Base-by-base conservation (phyloP, 2,888 invertebrate genomes). In the Falcaria lacertinaria region DNA sequence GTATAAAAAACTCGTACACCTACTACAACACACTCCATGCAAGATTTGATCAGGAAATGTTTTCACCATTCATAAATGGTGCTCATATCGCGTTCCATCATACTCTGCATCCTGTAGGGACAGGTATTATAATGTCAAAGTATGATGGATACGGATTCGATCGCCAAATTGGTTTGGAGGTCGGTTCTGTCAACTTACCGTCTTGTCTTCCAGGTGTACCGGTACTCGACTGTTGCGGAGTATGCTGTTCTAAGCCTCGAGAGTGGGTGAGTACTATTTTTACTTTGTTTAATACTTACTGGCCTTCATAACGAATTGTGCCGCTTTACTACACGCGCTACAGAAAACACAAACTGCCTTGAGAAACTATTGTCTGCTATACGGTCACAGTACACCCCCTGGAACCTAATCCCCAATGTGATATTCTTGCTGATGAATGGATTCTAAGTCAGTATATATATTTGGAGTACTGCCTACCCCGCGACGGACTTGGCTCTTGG, bases 211-310 rank as follows among this genome's bases (percentile, higher is more conserved):
- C 80, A 93, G 93, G 81, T 92, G 15, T 95, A 92, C 66, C 85
- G 94, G 33, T 92, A 94, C 69, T 94, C 95, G 1, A 85, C 82
- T 11, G 81, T 90, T 13, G 92, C 92, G 1, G 90, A 91, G 59
- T 94, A 91, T 67, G 90, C 90, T 28, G 80, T 94, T 0, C 92
- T 91, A 60, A 90, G 93, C 62, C 86, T 92, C 42, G 84, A 80
- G 39, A 83, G 72, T 36, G 80, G 82, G 92, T 92, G 78, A 87
- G 82, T 60, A 39, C 41, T 45, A 35, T 17, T 47, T 45, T 36
- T 38, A 44, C 42, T 43, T 6, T 19, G 4, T 3, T 19, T 1
- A 19, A 0, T 19, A 19, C n/a, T n/a, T n/a, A n/a, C n/a, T n/a
- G n/a, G n/a, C n/a, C n/a, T n/a, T n/a, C n/a, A n/a, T n/a, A n/a